Evolutionary conservation across 2,113 vertebrate genomes (phyloP).

Genomic region (Bos indicus): DNA sequence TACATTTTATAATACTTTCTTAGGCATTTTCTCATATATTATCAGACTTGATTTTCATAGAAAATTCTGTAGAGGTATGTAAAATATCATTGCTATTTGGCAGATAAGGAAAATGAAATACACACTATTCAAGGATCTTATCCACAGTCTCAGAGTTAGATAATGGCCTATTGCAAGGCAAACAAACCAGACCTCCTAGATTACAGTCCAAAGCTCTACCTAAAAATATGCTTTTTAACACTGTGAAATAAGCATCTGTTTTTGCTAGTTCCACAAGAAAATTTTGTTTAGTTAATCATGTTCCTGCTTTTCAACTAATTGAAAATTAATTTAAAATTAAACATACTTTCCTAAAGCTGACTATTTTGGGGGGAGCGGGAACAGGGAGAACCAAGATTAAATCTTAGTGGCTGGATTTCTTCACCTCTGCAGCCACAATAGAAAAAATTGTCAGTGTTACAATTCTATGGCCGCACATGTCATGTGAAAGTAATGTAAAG

Average conservation of each 20-base stretch:
- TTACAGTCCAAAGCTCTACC: neutral
- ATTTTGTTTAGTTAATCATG: neutral
- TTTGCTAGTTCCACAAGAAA: neutral
- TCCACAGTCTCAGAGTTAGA: neutral
- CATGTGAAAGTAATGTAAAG: neutral
- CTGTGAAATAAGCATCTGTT: neutral
- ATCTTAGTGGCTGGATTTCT: neutral
- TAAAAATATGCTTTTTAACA: neutral
- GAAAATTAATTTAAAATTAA: constrained; percentile 36
- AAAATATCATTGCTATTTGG: constrained; percentile 34
- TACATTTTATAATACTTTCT: neutral
- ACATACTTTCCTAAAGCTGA: neutral
- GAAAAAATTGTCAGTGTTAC: constrained; percentile 10
- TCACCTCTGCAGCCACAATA: neutral
- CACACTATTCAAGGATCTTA: neutral
- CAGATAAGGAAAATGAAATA: constrained; percentile 39
- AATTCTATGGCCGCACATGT: neutral
- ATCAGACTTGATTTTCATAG: constrained; percentile 14
- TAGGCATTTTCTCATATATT: constrained; percentile 9
- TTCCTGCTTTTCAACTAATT: constrained; percentile 16
- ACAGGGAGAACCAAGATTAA: neutral
- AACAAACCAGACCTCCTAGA: neutral
- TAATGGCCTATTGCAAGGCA: neutral
- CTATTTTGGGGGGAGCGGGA: neutral
- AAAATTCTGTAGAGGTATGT: neutral